A percentile compares a stretch with the other conserved stretches of the same genome.
phyloP scores from a whole-genome alignment of 1,140 invertebrate species.

The Laodelphax striatellus region DNA sequence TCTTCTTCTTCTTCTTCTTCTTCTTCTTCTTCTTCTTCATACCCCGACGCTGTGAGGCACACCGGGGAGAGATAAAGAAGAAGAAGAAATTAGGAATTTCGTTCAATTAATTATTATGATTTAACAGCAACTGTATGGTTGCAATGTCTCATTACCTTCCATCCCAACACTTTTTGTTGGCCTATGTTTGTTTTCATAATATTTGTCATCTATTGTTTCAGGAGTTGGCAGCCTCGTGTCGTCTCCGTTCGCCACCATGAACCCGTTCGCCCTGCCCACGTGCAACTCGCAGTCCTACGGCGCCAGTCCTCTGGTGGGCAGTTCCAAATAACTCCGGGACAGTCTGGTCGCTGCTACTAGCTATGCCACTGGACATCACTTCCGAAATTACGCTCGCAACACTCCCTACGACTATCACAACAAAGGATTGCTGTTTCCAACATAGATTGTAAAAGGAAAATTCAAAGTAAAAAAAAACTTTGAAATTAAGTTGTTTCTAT shows the following conservation, averaged over 20 bases:
- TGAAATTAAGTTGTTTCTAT: too few relatives aligned
- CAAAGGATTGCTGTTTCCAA: background rate
- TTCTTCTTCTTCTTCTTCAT: too few relatives aligned
- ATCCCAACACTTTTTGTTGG: too few relatives aligned
- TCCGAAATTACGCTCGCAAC: too few relatives aligned
- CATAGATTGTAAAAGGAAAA: background rate
- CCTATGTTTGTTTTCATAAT: too few relatives aligned
- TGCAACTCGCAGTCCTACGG: constrained; percentile 74
- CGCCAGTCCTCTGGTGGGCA: constrained; percentile 66
- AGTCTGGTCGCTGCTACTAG: constrained; percentile 24
- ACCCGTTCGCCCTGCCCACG: constrained; percentile 80
- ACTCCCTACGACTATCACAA: background rate
- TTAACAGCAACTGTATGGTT: too few relatives aligned
- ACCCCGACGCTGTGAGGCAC: too few relatives aligned
- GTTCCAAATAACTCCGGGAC: constrained; percentile 54
- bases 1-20: too few relatives aligned
- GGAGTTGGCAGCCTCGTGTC: constrained; percentile 64
- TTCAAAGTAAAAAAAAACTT: background rate
- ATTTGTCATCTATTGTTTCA: constrained; percentile 26
- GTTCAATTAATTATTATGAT: too few relatives aligned
- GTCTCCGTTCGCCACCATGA: constrained; percentile 72
- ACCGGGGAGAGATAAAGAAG: too few relatives aligned
- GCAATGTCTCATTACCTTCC: too few relatives aligned
- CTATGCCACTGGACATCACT: background rate
- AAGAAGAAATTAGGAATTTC: too few relatives aligned